phyloP scores from a whole-genome alignment of 2,888 invertebrate species.

The Thyatira batis region DNA sequence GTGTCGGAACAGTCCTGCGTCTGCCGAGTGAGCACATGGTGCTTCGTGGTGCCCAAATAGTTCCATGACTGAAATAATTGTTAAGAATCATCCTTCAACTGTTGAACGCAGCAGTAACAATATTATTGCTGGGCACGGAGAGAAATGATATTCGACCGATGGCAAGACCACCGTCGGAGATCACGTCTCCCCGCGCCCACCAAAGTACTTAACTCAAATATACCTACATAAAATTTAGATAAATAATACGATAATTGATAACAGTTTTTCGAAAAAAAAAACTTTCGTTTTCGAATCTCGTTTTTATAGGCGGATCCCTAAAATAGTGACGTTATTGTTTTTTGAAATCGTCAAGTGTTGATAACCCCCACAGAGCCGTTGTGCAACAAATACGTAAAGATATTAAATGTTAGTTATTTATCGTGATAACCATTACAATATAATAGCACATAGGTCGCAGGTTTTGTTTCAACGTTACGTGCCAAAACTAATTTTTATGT shows the following conservation, averaged over 20 bases:
- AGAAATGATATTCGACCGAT: slow-evolving; percentile 9
- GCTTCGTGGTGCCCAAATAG: slow-evolving; percentile 36
- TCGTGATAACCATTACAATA: slow-evolving; percentile 41
- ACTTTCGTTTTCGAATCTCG: slow-evolving; percentile 46
- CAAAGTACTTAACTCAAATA: slow-evolving; percentile 39
- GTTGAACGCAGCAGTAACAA: slow-evolving; percentile 39
- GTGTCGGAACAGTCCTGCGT: background rate
- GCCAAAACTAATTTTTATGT: slow-evolving; percentile 47
- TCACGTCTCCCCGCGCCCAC: slow-evolving; percentile 25
- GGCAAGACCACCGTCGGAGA: too few relatives aligned
- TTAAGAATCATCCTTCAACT: slow-evolving; percentile 37
- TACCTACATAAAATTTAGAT: slow-evolving; percentile 45
- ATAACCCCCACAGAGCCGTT: slow-evolving; percentile 14
- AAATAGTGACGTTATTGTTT: slow-evolving; percentile 41
- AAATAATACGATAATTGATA: slow-evolving; percentile 46
- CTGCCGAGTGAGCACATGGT: slow-evolving; percentile 27
- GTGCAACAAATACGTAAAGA: slow-evolving; percentile 56
- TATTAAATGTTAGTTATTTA: slow-evolving; percentile 54
- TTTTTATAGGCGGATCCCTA: slow-evolving; percentile 35
- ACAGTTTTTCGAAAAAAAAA: slow-evolving; percentile 37
- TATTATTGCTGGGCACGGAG: slow-evolving; percentile 30
- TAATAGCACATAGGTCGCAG: slow-evolving; percentile 45
- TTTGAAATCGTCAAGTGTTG: slow-evolving; percentile 19
- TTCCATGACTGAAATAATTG: slow-evolving; percentile 46
- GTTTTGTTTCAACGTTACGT: slow-evolving; percentile 43